Base-by-base conservation (phyloP, 35 echinoderm and acorn worm species). In the Chiridota heheva region DNA sequence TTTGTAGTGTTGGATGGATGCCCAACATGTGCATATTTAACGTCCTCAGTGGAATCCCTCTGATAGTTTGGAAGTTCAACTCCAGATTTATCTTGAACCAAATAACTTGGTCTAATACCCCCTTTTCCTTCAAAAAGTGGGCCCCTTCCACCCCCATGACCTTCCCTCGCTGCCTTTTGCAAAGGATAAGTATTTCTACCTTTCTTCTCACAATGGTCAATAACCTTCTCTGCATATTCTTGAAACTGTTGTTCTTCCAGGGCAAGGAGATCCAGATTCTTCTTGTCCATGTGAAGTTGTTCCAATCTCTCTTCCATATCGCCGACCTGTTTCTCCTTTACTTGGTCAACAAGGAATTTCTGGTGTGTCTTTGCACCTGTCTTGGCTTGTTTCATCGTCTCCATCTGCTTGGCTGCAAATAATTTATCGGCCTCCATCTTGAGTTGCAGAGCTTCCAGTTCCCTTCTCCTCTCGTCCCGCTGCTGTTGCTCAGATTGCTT, bases 91-190 rank as follows among this genome's bases (percentile, higher is more conserved):
- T 96, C 92, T 24, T 96, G 78, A 25, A 86, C 87, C 36, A 96
- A 59, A 41, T 96, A 96, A 59, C 92, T 96, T 7, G 92, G 92
- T 15, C 92, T 48, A 26, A 96, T 78, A 53, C 92, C 92, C n/a
- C 92, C 92, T 76, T 96, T 96, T 0, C 92, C 92, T 51, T 96
- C 92, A 84, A 90, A 96, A 24, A 96, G 87, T 3, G 92, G 92
- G 16, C 92, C 92, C 13, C 67, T 45, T 2, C 92, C 92, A 34
- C 92, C 92, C 2, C 92, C 92, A 70, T 96, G 92, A 3, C 92
- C 92, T 53, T 96, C 87, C 29, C 92, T 60, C 1, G 92, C 92
- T 69, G 92, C 92, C 72, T 96, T 96, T 17, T 42, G 40, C n/a
- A 96, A 75, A 5, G 92, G 92, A 60, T 96, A 96, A 15, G 82